These are phyloP conservation scores for Xestia ashworthii DNA, from an alignment of 2,888 invertebrate species.

Conservation along the genomic window DNA sequence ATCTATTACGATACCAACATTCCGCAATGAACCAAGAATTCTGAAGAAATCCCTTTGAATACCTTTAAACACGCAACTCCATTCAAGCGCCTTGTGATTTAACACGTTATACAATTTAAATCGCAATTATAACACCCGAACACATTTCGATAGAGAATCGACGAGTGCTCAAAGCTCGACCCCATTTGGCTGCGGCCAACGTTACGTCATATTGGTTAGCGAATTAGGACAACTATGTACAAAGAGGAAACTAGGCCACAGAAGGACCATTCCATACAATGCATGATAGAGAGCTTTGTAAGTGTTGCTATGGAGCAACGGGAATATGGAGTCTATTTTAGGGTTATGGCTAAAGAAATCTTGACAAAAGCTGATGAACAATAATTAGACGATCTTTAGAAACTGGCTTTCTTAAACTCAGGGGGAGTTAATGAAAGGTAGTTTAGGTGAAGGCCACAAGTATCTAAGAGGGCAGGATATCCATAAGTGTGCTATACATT, in stretches of 20 bases:
- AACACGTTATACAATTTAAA: slow-evolving; percentile 59
- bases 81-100: slow-evolving; percentile 56
- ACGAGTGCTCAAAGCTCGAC: slow-evolving; percentile 67
- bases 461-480: background rate
- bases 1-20: slow-evolving; percentile 30
- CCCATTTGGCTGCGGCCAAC: slow-evolving; percentile 68
- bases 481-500: too few species aligned
- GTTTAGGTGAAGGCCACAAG: background rate
- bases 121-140: slow-evolving; percentile 59
- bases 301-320: background rate
- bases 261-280: slow-evolving; percentile 51
- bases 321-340: background rate
- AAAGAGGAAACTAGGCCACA: slow-evolving; percentile 38
- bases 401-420: slow-evolving; percentile 1
- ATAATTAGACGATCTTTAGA: background rate
- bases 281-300: slow-evolving; percentile 4
- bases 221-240: slow-evolving; percentile 69
- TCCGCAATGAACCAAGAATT: slow-evolving; percentile 47
- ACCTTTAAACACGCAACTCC: slow-evolving; percentile 48
- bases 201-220: slow-evolving; percentile 69
- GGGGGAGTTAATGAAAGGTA: slow-evolving; percentile 2
- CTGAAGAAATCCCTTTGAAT: slow-evolving; percentile 53
- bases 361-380: background rate
- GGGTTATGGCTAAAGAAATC: background rate
- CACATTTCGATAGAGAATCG: slow-evolving; percentile 64